Conservation (phyloP, 2,113 vertebrate genomes). For the Aepyceros melampus region DNA sequence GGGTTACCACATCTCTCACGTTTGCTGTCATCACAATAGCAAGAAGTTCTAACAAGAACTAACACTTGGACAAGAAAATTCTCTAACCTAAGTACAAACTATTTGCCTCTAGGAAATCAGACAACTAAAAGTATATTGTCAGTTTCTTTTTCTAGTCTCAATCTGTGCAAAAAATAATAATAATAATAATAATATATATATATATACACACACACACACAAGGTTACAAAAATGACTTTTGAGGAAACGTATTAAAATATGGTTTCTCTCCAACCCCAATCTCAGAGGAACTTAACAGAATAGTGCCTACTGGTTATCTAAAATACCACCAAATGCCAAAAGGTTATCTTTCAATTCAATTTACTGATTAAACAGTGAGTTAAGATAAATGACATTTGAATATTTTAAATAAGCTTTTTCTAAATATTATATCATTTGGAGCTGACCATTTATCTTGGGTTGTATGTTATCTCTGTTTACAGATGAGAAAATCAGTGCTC, state of each 20-base stretch:
- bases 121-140: neutral
- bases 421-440: neutral
- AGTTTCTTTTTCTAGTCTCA: neutral
- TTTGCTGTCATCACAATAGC: neutral
- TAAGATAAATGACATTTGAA: neutral
- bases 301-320: neutral
- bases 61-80: neutral
- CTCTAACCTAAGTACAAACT: neutral
- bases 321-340: neutral
- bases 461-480: neutral
- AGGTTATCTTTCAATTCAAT: neutral
- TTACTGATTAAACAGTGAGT: neutral
- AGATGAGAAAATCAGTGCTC: neutral
- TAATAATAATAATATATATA: no score
- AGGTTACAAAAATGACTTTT: neutral
- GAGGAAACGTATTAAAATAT: neutral
- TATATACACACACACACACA: neutral
- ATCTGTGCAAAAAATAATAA: neutral
- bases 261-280: neutral
- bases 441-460: neutral
- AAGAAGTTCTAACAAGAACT: neutral
- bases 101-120: neutral
- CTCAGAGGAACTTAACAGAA: neutral
- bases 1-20: neutral
- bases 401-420: neutral